Conservation (phyloP, 2,888 invertebrate species). For the Nemotelus nigrinus region DNA sequence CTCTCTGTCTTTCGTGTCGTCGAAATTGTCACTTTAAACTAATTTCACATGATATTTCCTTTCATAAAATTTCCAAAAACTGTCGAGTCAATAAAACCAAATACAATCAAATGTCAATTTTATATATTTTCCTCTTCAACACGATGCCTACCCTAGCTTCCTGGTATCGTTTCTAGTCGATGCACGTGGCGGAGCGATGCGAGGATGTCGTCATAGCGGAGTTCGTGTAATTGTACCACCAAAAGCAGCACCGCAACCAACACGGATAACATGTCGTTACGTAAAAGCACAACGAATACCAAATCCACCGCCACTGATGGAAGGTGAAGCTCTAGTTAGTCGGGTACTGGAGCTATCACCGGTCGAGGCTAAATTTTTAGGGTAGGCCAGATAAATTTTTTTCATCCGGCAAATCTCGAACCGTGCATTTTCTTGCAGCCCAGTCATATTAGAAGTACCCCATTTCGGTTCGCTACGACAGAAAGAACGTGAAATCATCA, state of each 20-base stretch:
- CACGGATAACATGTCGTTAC: constrained; percentile 94
- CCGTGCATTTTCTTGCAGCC: constrained; percentile 67
- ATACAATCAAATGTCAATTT: too few relatives aligned
- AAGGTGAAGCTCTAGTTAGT: constrained; percentile 97
- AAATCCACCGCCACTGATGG: constrained; percentile 96
- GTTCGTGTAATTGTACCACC: constrained; percentile 97
- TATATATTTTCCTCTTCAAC: background rate
- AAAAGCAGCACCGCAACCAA: constrained; percentile 93
- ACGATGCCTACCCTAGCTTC: constrained; percentile 72
- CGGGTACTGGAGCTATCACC: constrained; percentile 95
- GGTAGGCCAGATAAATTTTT: constrained; percentile 70
- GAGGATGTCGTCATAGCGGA: constrained; percentile 97
- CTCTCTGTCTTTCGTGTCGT: too few relatives aligned
- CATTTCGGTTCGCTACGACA: constrained; percentile 96
- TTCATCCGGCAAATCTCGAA: too few relatives aligned
- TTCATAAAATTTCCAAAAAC: too few relatives aligned
- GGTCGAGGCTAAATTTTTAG: constrained; percentile 94
- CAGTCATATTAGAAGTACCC: constrained; percentile 94
- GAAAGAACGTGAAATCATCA: constrained; percentile 94
- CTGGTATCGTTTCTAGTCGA: constrained; percentile 99
- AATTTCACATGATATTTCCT: too few relatives aligned
- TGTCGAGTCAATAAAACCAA: too few relatives aligned
- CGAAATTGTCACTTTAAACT: too few relatives aligned
- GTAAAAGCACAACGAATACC: constrained; percentile 72
- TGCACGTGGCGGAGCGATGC: constrained; percentile 98